Evolutionary conservation across 2,113 vertebrate species (phyloP).

Genomic region (rat (Rattus norvegicus)): DNA sequence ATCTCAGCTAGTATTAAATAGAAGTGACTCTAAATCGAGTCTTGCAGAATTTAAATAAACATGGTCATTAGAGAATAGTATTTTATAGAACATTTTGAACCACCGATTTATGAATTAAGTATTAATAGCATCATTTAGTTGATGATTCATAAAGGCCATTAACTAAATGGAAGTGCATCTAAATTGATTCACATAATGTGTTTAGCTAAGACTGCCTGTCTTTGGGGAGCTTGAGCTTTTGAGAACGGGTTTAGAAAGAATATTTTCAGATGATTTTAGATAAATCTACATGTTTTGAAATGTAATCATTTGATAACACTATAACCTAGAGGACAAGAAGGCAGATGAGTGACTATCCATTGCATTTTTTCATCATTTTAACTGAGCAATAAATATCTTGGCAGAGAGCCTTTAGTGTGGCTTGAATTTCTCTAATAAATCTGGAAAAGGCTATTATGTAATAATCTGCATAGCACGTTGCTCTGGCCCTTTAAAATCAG

Average conservation of each 20-base stretch:
- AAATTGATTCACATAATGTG: constrained; percentile 52
- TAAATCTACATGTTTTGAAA: constrained; percentile 73
- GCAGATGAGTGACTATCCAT: constrained; percentile 12
- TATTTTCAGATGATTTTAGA: constrained; percentile 64
- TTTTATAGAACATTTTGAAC: constrained; percentile 78
- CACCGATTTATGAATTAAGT: constrained; percentile 65
- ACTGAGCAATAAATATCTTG: constrained; percentile 50
- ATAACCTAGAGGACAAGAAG: constrained; percentile 15
- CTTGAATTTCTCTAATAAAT: constrained; percentile 81
- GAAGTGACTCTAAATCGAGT: constrained; percentile 89
- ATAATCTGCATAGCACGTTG: neutral
- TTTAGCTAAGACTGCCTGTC: constrained; percentile 52
- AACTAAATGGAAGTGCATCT: constrained; percentile 39
- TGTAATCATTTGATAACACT: constrained; percentile 5
- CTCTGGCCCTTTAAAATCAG: constrained; percentile 68
- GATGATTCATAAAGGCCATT: constrained; percentile 54
- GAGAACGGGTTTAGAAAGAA: constrained; percentile 64
- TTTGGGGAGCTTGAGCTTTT: constrained; percentile 52
- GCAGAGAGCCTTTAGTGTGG: constrained; percentile 62
- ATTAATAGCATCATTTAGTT: constrained; percentile 33
- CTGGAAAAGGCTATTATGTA: constrained; percentile 80
- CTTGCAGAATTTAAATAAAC: constrained; percentile 86
- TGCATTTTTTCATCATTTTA: constrained; percentile 63
- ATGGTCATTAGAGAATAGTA: constrained; percentile 71
- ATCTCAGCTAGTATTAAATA: constrained; percentile 92